Percentiles rank a stretch among this genome's conserved stretches.
These are phyloP conservation scores for Hydraecia micacea DNA, from an alignment of 2,888 invertebrate genomes.

Conservation along the genomic window DNA sequence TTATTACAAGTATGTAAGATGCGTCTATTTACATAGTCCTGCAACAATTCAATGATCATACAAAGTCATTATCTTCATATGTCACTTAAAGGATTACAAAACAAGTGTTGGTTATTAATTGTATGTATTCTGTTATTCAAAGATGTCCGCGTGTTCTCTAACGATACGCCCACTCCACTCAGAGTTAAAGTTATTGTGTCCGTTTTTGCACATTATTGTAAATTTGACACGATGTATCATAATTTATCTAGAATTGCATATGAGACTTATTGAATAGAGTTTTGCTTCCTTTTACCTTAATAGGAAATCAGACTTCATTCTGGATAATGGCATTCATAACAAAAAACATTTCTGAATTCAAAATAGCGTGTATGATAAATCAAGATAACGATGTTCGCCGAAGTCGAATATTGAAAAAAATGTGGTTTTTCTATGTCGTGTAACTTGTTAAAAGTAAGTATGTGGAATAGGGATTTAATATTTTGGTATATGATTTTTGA, in stretches of 20 bases:
- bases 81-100: conserved; percentile 29
- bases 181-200: conserved; percentile 15
- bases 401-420: too few relatives aligned
- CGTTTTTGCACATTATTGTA: conserved; percentile 42
- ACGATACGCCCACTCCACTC: conserved; percentile 44
- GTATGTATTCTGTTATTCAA: conserved; percentile 33
- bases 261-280: conserved; percentile 16
- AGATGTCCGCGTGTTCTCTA: conserved; percentile 27
- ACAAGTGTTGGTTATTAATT: conserved; percentile 31
- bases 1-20: conserved; percentile 38
- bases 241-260: conserved; percentile 37
- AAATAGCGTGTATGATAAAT: conserved; percentile 11
- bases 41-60: conserved; percentile 37
- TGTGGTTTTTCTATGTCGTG: too few relatives aligned
- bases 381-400: conserved; percentile 7
- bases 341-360: conserved; percentile 14
- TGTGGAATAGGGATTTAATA: too few relatives aligned
- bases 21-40: conserved; percentile 43
- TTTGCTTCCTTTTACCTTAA: conserved; percentile 48
- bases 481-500: too few relatives aligned
- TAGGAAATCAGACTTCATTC: conserved; percentile 11
- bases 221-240: conserved; percentile 50
- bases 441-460: too few relatives aligned
- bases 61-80: conserved; percentile 31
- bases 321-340: conserved; percentile 12